A percentile compares a stretch with the other conserved stretches of the same genome.
phyloP scores from a whole-genome alignment of 1,140 invertebrate genomes.

The Oscheius sp. region DNA sequence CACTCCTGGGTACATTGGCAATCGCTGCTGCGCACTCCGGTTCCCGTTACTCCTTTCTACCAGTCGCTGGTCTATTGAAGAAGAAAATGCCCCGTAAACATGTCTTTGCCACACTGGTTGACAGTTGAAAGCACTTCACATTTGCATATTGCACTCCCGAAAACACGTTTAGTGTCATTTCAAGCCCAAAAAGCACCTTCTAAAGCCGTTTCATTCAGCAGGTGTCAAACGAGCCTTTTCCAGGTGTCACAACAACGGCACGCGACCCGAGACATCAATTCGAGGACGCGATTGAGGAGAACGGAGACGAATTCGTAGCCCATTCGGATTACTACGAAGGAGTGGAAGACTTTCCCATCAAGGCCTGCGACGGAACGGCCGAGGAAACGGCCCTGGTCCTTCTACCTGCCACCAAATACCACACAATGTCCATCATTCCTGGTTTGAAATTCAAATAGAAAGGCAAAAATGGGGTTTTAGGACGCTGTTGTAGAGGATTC shows the following conservation, averaged over 20 bases:
- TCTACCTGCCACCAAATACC: conserved; percentile 5
- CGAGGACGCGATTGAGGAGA: conserved; percentile 40
- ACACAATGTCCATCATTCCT: conserved; percentile 29
- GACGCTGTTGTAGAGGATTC: conserved; percentile 25
- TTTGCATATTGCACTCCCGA: too few relatives aligned
- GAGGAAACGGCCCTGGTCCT: conserved; percentile 21
- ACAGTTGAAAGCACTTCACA: too few relatives aligned
- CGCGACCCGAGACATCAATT: conserved; percentile 33
- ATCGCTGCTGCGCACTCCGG: too few relatives aligned
- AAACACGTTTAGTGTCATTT: too few relatives aligned
- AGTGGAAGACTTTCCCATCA: conserved; percentile 22
- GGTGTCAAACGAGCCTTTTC: too few relatives aligned
- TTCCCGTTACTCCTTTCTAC: too few relatives aligned
- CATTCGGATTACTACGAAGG: conserved; percentile 41
- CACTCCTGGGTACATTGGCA: too few relatives aligned
- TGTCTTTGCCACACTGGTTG: too few relatives aligned
- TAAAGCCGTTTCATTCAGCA: too few relatives aligned
- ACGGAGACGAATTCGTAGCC: conserved; percentile 37
- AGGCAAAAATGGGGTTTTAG: conserved; percentile 12
- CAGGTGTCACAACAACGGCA: neutral
- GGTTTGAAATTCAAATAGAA: neutral
- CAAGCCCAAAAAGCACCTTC: too few relatives aligned
- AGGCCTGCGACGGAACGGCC: conserved; percentile 9
- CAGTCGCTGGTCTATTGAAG: too few relatives aligned
- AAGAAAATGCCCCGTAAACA: too few relatives aligned